These are phyloP conservation scores for Anguilla pacifica DNA, from an alignment of 2,797 vertebrate genomes.

Conservation along the genomic window DNA sequence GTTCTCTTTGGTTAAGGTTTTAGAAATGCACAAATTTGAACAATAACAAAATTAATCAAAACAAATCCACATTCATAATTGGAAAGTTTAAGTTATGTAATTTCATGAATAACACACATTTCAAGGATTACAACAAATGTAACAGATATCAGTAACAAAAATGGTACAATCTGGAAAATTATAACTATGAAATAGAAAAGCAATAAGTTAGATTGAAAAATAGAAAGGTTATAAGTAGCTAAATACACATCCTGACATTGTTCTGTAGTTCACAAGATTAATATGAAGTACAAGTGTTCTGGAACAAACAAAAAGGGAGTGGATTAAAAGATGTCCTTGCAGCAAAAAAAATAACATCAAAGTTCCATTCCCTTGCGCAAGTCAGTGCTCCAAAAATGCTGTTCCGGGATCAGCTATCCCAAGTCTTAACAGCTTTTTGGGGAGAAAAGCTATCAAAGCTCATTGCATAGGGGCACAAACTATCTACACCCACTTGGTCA, in stretches of 20 bases:
- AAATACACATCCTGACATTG: neutral
- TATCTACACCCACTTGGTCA: neutral
- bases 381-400: neutral
- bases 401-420: neutral
- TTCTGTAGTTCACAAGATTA: neutral
- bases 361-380: neutral
- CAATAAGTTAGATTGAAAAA: conserved; percentile 24
- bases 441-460: neutral
- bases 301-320: neutral
- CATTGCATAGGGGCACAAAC: conserved; percentile 14
- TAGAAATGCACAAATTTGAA: conserved; percentile 36
- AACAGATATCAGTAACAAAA: conserved; percentile 40
- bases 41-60: conserved; percentile 24
- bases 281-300: neutral
- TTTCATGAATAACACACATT: conserved; percentile 27
- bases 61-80: conserved; percentile 44
- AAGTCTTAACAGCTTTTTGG: neutral
- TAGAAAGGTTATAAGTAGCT: conserved; percentile 29
- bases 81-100: conserved; percentile 9
- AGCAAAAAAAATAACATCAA: neutral
- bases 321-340: neutral
- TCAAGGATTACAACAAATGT: conserved; percentile 29
- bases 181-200: conserved; percentile 26
- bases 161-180: conserved; percentile 40
- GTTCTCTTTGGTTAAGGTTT: conserved; percentile 57